Base-by-base conservation (phyloP, 1,140 invertebrate genomes). In the Copidosoma floridanum region DNA sequence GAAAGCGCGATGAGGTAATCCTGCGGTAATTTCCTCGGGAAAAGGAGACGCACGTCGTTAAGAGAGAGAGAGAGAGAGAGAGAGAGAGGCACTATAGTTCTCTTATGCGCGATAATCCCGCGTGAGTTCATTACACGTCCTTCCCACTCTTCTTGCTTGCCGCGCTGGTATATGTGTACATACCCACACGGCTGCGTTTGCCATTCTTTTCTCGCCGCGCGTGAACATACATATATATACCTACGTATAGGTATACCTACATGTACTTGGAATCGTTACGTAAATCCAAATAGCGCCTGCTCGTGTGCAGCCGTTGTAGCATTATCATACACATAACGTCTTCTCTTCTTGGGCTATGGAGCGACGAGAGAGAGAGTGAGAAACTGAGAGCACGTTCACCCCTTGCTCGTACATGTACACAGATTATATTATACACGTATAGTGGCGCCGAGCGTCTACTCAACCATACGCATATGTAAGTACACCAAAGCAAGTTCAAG, bases 21-120 rank as follows among this genome's bases (percentile, higher is more conserved):
- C 72, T 56, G n/a, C n/a, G 50, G 68, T 71, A 70, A 78, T 77
- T 76, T 71, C 71, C 75, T 74, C 71, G 67, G 68, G 65, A n/a
- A 64, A 57, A 67, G 54, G 59, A 41, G 58, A 47, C 50, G 48
- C 52, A 61, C 60, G 44, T 62, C 58, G 59, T 27, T 47, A 18
- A 40, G 21, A 7, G 21, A n/a, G 11, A 47, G 46, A 35, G 24
- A 24, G 16, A 23, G 38, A 40, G n/a, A 47, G n/a, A 35, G 55
- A 61, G 48, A 62, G 62, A 66, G 70, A 68, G 66, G 68, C 65
- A 72, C 69, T 72, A 72, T 63, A 65, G 65, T n/a, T n/a, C n/a
- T n/a, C n/a, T n/a, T n/a, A n/a, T n/a, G n/a, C n/a, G n/a, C n/a
- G n/a, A n/a, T n/a, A n/a, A n/a, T n/a, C n/a, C 70, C 68, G 68